A percentile compares a stretch with the other conserved stretches of the same genome.
Conservation (phyloP, 2,888 invertebrate genomes). For the Plebejus argus region DNA sequence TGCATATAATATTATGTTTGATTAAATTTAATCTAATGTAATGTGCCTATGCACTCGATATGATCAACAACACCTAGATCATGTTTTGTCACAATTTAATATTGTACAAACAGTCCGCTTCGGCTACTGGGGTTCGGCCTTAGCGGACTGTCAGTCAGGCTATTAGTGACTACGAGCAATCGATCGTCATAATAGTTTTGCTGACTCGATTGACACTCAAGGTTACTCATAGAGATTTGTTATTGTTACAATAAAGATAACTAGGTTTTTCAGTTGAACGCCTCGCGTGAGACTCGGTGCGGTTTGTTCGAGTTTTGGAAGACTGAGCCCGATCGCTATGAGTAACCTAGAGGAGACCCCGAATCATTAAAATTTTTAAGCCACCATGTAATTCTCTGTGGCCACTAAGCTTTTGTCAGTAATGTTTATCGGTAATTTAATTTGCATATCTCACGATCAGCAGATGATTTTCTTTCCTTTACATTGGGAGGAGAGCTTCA, state of each 20-base stretch:
- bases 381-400: conserved; percentile 60
- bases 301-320: background rate
- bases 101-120: conserved; percentile 55
- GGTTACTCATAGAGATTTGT: conserved; percentile 12
- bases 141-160: conserved; percentile 48
- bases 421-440: conserved; percentile 55
- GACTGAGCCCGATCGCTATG: conserved; percentile 32
- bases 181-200: background rate
- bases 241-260: background rate
- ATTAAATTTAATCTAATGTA: conserved; percentile 74
- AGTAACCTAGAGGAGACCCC: conserved; percentile 43
- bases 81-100: conserved; percentile 54
- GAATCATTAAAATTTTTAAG: conserved; percentile 50
- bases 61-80: conserved; percentile 43
- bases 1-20: conserved; percentile 76
- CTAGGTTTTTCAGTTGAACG: background rate
- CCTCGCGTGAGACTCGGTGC: background rate
- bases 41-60: conserved; percentile 74
- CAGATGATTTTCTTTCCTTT: conserved; percentile 50
- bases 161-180: conserved; percentile 4
- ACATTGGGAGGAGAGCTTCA: conserved; percentile 60
- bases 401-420: conserved; percentile 61
- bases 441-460: conserved; percentile 54
- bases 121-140: conserved; percentile 52
- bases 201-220: conserved; percentile 6